Conservation (phyloP, 2,888 invertebrate genomes). For the Trilocha varians region DNA sequence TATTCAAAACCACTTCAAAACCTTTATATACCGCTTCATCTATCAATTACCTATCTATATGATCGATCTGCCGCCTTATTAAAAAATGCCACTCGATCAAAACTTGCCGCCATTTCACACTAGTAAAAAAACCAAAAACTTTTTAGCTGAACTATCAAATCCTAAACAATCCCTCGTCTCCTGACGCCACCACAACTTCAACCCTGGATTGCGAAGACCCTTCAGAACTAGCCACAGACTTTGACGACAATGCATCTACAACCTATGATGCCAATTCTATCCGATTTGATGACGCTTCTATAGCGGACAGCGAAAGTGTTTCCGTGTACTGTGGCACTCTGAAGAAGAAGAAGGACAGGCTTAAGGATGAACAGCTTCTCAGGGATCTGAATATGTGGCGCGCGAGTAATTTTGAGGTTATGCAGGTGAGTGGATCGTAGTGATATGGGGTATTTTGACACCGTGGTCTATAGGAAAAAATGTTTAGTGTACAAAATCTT, state of each 20-base stretch:
- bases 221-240: conserved; percentile 19
- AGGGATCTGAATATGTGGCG: conserved; percentile 60
- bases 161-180: conserved; percentile 31
- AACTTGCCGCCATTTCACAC: too few relatives aligned
- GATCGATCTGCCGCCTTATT: too few relatives aligned
- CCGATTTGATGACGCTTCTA: conserved; percentile 44
- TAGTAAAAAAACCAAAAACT: neutral
- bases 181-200: conserved; percentile 36
- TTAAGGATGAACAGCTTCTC: conserved; percentile 34
- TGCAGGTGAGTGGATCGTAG: conserved; percentile 40
- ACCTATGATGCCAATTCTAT: conserved; percentile 49
- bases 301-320: conserved; percentile 45
- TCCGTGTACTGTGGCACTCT: conserved; percentile 46
- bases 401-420: conserved; percentile 53
- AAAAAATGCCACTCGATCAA: too few relatives aligned
- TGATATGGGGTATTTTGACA: too few relatives aligned
- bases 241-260: conserved; percentile 42
- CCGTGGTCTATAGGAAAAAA: too few relatives aligned
- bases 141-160: conserved; percentile 39
- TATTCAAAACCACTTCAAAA: too few relatives aligned
- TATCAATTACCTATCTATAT: too few relatives aligned
- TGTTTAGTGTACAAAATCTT: too few relatives aligned
- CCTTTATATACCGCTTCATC: too few relatives aligned
- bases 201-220: conserved; percentile 31
- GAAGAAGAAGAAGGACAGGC: conserved; percentile 45